Evolutionary conservation across 2,797 vertebrate species (phyloP).

Genomic region (Poecilia gillii): DNA sequence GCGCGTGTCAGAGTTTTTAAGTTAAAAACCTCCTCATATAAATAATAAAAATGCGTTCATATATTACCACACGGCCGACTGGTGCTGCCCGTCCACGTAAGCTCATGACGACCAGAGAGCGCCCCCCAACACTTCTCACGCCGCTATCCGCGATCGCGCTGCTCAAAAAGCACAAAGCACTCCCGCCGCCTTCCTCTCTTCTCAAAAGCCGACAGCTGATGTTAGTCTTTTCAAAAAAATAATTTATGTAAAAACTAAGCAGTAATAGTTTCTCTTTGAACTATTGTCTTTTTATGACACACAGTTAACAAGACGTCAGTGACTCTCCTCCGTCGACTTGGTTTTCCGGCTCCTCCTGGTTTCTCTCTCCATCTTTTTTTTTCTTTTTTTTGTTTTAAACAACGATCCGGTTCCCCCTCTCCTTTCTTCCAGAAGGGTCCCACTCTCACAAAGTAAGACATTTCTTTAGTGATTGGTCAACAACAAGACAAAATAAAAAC

Average conservation of each 20-base stretch:
- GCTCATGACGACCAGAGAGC: constrained; percentile 67
- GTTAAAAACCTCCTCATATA: constrained; percentile 88
- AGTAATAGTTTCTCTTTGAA: constrained; percentile 82
- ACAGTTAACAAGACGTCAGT: constrained; percentile 73
- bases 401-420: constrained; percentile 17
- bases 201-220: constrained; percentile 80
- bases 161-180: constrained; percentile 74
- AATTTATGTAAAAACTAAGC: constrained; percentile 87
- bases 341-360: constrained; percentile 48
- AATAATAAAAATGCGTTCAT: constrained; percentile 88
- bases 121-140: constrained; percentile 69
- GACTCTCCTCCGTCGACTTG: constrained; percentile 72
- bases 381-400: constrained; percentile 21
- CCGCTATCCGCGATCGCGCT: constrained; percentile 67
- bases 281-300: constrained; percentile 75
- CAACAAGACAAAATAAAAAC: constrained; percentile 68
- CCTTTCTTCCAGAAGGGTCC: constrained; percentile 47
- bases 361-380: constrained; percentile 9
- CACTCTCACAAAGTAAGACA: constrained; percentile 60
- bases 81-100: constrained; percentile 73
- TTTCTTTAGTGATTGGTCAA: constrained; percentile 76
- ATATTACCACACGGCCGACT: constrained; percentile 81
- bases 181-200: constrained; percentile 72
- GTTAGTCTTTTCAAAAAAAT: constrained; percentile 86
- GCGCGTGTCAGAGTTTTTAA: constrained; percentile 79